Base-by-base conservation (phyloP, 1,140 invertebrate genomes). In the Lethocerus indicus region DNA sequence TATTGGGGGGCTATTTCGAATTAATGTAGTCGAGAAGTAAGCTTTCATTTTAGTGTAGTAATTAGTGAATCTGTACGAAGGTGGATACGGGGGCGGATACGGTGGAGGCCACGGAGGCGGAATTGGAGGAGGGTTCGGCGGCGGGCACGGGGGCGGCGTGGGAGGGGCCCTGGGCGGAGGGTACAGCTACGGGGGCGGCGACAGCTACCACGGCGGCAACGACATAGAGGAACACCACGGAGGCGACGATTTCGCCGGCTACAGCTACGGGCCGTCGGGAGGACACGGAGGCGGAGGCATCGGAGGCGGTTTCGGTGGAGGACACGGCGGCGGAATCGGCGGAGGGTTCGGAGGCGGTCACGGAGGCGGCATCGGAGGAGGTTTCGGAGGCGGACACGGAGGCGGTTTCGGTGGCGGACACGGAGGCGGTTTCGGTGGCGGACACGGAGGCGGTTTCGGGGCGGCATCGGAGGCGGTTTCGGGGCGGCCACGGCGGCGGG, bases 71-170 rank as follows among this genome's bases (percentile, higher is more conserved):
- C n/a, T n/a, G n/a, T n/a, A n/a, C n/a, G n/a, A n/a, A n/a, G n/a
- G n/a, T n/a, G n/a, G n/a, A n/a, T 28, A 43, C 24, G 50, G 44
- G 4, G 27, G 32, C 7, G 16, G 26, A 16, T 21, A 24, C 24
- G 18, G 40, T 13, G 40, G 49, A 14, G 37, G 37, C 18, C 24
- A 26, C 20, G 49, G 49, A 27, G 21, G 25, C 41, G 44, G 50
- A 23, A 28, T 14, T 23, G 41, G 41, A 23, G 41, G 41, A 18
- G 16, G 43, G 26, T 27, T 29, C 29, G 43, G 49, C 32, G 41
- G 41, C 23, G 43, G 49, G 6, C 39, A 21, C 27, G 43, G 43
- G 16, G 49, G 49, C 18, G 49, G 49, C 14, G 27, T 24, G 4
- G 16, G 40, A 35, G 49, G 49, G 14, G 25, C 21, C 41, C 27